phyloP scores from a whole-genome alignment of 2,888 invertebrate genomes.

The Asteroscopus sphinx region DNA sequence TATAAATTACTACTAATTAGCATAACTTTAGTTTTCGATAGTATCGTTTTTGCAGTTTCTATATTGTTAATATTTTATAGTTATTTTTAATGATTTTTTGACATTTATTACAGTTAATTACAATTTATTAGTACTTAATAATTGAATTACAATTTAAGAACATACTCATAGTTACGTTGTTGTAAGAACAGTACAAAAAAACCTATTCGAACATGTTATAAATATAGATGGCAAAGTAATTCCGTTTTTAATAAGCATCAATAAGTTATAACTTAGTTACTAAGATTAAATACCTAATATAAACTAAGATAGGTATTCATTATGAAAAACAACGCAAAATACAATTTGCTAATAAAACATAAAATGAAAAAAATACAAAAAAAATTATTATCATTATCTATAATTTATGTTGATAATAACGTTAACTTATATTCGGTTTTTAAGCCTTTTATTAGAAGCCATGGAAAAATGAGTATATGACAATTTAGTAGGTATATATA shows the following conservation, averaged over 20 bases:
- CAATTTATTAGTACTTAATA: not conserved
- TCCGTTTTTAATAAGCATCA: not conserved
- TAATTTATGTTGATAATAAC: not conserved
- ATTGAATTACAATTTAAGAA: not conserved
- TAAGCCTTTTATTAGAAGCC: no score
- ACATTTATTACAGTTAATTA: no score
- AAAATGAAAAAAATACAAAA: not conserved
- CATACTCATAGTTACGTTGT: not conserved
- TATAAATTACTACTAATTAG: no score
- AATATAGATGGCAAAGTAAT: not conserved
- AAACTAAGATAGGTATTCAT: not conserved
- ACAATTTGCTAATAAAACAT: no score
- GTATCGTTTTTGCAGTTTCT: no score
- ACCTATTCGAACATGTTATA: conserved; percentile 4
- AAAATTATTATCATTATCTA: no score
- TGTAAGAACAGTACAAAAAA: conserved; percentile 6
- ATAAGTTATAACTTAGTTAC: not conserved
- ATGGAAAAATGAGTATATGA: no score
- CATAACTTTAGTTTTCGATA: no score
- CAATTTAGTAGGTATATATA: no score
- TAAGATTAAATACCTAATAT: not conserved
- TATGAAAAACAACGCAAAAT: not conserved
- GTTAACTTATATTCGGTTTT: not conserved
- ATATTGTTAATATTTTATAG: no score
- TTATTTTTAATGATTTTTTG: no score